These are phyloP conservation scores for Thalassoma bifasciatum DNA, from an alignment of 2,113 vertebrate species.

Conservation along the genomic window DNA sequence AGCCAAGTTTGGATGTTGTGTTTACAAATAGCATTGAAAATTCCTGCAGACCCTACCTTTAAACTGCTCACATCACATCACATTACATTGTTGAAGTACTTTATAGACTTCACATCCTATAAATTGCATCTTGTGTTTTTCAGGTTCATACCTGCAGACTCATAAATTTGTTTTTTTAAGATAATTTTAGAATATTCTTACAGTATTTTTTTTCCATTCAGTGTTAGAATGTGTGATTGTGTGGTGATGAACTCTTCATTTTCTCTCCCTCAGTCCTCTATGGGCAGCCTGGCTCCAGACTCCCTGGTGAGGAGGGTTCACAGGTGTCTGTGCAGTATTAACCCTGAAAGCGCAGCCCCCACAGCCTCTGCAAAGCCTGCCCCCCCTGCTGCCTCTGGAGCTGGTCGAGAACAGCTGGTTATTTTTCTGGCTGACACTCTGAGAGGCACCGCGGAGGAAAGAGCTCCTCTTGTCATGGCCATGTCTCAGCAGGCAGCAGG, in stretches of 20 bases:
- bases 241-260: background rate
- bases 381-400: slow-evolving; percentile 18
- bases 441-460: slow-evolving; percentile 90
- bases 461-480: slow-evolving; percentile 84
- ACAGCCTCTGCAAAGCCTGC: slow-evolving; percentile 27
- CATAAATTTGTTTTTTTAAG: no score
- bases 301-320: slow-evolving; percentile 86
- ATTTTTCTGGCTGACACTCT: slow-evolving; percentile 86
- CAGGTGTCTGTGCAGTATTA: slow-evolving; percentile 80
- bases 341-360: slow-evolving; percentile 50
- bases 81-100: no score
- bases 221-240: background rate
- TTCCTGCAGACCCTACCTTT: no score
- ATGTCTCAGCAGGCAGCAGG: slow-evolving; percentile 80
- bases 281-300: slow-evolving; percentile 76
- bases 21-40: no score
- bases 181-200: background rate
- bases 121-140: no score
- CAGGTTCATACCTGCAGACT: no score
- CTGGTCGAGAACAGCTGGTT: slow-evolving; percentile 86
- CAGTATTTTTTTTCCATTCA: background rate
- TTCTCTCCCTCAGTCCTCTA: slow-evolving; percentile 72
- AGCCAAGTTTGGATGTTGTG: no score
- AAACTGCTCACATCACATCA: no score
- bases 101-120: no score